Evolutionary conservation across 2,113 vertebrate species (phyloP).

Genomic region (Machaerirhynchus nigripectus): DNA sequence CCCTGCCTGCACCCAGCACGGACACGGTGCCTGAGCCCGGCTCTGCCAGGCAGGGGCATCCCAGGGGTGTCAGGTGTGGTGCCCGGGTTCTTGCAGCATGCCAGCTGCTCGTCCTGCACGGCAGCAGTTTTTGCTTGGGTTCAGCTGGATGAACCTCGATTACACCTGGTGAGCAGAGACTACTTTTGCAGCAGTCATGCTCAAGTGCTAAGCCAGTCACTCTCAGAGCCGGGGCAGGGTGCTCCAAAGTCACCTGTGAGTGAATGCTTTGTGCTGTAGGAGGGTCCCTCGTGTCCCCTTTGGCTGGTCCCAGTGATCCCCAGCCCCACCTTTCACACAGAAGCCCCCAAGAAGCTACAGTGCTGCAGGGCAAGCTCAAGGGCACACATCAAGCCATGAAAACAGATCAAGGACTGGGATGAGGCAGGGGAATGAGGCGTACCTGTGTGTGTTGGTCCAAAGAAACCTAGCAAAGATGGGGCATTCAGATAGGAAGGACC

Average conservation of each 20-base stretch:
- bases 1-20: not conserved
- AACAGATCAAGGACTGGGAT: not conserved
- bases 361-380: not conserved
- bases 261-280: not conserved
- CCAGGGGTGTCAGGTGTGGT: accelerated
- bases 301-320: accelerated
- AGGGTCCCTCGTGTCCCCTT: accelerated
- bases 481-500: not conserved
- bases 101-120: not conserved
- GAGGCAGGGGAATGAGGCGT: not conserved
- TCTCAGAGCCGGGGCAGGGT: not conserved
- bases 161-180: not conserved
- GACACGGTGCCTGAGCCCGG: accelerated
- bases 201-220: not conserved
- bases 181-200: not conserved
- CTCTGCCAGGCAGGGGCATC: not conserved
- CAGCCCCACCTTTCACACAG: not conserved
- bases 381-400: not conserved
- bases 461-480: not conserved
- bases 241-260: not conserved
- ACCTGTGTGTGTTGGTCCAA: not conserved
- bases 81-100: accelerated
- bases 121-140: not conserved
- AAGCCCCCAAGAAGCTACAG: not conserved
- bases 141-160: not conserved